Base-by-base conservation (phyloP, 2,797 vertebrate species). In the Artibeus lituratus region DNA sequence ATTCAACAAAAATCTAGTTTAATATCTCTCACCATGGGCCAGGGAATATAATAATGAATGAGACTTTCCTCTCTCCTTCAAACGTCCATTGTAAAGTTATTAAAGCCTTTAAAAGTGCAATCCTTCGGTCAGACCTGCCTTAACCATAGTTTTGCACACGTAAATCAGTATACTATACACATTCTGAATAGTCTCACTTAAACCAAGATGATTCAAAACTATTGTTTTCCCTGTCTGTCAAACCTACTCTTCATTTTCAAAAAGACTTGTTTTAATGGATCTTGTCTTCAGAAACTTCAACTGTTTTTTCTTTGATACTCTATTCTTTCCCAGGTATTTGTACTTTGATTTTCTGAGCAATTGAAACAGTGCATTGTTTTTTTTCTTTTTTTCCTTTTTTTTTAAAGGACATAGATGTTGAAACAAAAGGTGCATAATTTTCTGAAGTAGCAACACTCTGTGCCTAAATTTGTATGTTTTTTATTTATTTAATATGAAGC, bases 281-380 rank as follows among this genome's bases (percentile, higher is more conserved):
- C 21, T 42, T 92, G 4, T 91, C 83, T 87, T 93, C 10, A 77
- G n/a, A 95, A 95, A 53, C n/a, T 67, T 86, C 32, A 87, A 47
- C 29, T 73, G 1, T 18, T 93, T 91, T 53, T 87, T 62, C 70
- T 91, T 91, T 84, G 29, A 51, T 47, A 44, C 0, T 1, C 15
- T 94, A 6, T 94, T 83, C 16, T 95, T 92, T 55, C n/a, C 57
- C 74, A 93, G 47, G 39, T 93, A 51, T 87, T 93, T 74, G 7
- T 11, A 53, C 70, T 95, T 94, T 96, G 73, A 93, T 95, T 94
- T 96, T 91, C 49, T 86, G 39, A 78, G 82, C 14, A 90, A 51
- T 37, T 85, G 42, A 93, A 93, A 51, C 19, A 72, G 10, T 21
- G 2, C n/a, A 8, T n/a, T 32, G 16, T 21, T 84, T 37, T 86